Percentiles rank a stretch among this genome's conserved stretches.
These are phyloP conservation scores for Leptosomus discolor DNA, from an alignment of 2,113 vertebrate species.

Conservation along the genomic window DNA sequence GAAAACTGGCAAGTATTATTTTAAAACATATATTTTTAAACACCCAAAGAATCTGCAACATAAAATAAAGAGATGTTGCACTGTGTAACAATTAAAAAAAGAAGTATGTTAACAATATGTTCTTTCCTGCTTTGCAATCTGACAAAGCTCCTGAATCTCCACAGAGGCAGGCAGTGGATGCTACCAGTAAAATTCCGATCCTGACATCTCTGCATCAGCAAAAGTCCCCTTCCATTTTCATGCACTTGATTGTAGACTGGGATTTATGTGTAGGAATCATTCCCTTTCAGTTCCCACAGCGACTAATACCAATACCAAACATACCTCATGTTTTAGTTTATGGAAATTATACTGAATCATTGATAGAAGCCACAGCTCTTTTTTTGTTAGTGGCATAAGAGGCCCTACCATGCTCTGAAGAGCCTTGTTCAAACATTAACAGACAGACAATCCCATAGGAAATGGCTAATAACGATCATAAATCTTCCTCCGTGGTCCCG, in stretches of 20 bases:
- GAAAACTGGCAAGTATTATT: slow-evolving; percentile 20
- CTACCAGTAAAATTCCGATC: not conserved
- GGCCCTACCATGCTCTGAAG: not conserved
- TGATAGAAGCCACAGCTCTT: not conserved
- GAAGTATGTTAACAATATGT: not conserved
- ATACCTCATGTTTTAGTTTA: not conserved
- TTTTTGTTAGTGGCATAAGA: not conserved
- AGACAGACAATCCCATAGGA: not conserved
- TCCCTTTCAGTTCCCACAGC: not conserved
- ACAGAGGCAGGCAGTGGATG: not conserved
- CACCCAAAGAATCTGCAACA: not conserved
- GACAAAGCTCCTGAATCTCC: not conserved
- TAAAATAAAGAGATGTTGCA: not conserved
- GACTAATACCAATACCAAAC: not conserved
- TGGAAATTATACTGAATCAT: not conserved
- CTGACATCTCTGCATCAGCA: not conserved
- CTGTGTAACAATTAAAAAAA: not conserved
- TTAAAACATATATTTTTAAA: not conserved
- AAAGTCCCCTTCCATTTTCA: not conserved
- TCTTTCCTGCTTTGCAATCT: not conserved
- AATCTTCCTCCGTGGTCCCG: not conserved
- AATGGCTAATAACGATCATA: not conserved
- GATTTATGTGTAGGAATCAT: not conserved
- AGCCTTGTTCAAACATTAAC: slow-evolving; percentile 34
- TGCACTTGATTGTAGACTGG: not conserved